These are phyloP conservation scores for Neelides folsomi DNA, from an alignment of 2,888 invertebrate species.

Conservation along the genomic window DNA sequence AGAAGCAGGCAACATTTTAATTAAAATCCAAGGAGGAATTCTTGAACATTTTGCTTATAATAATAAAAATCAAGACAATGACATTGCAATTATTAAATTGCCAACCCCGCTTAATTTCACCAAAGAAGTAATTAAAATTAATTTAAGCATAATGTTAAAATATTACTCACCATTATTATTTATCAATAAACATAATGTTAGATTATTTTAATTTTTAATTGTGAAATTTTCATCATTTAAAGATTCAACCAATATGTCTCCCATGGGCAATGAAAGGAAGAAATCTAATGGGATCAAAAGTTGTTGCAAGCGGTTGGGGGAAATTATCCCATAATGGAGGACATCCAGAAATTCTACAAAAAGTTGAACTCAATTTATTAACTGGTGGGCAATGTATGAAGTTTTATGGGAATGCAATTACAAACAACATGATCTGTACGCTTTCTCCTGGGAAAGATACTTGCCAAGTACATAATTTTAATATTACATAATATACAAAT, in stretches of 20 bases:
- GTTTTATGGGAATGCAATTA: conserved; percentile 7
- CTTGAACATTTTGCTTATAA: conserved; percentile 21
- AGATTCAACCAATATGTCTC: conserved; percentile 21
- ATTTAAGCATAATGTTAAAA: not conserved
- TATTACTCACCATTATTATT: too few relatives aligned
- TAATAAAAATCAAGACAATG: conserved; percentile 21
- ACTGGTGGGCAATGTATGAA: conserved; percentile 12
- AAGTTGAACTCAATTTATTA: conserved; percentile 20
- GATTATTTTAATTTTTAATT: too few relatives aligned
- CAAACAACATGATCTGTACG: conserved; percentile 26
- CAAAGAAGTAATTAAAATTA: conserved; percentile 10
- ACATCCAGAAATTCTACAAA: not conserved
- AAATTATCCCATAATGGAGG: not conserved
- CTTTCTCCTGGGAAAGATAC: conserved; percentile 23
- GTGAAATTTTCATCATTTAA: not conserved
- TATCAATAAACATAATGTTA: too few relatives aligned
- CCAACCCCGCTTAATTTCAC: conserved; percentile 12
- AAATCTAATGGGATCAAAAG: conserved; percentile 10
- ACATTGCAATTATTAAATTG: conserved; percentile 19
- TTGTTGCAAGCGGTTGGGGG: conserved; percentile 21
- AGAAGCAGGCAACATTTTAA: conserved; percentile 9
- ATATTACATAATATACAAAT: not conserved
- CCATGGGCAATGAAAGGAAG: conserved; percentile 15
- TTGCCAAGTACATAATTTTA: conserved; percentile 13
- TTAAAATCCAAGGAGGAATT: conserved; percentile 11